These are phyloP conservation scores for Tapirus terrestris DNA, from an alignment of 2,113 vertebrate species.

Conservation along the genomic window DNA sequence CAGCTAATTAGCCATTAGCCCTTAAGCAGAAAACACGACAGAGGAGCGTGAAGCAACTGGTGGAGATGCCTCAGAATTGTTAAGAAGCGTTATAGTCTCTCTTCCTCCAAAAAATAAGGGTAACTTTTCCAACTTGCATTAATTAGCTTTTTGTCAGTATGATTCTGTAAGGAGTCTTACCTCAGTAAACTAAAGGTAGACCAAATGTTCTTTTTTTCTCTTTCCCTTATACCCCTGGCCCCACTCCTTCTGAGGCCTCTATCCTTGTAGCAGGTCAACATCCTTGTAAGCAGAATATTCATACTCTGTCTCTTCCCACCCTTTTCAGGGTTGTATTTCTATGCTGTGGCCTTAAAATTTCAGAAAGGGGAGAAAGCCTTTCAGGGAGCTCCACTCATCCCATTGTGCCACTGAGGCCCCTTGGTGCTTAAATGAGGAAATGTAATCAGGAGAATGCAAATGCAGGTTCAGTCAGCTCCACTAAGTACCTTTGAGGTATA, in stretches of 20 bases:
- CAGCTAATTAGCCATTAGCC: conserved; percentile 8
- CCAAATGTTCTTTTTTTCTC: neutral
- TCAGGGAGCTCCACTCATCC: neutral
- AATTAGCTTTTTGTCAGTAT: conserved; percentile 19
- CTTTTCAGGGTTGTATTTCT: conserved; percentile 27
- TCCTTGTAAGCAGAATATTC: neutral
- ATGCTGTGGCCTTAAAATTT: conserved; percentile 21
- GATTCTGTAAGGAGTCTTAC: neutral
- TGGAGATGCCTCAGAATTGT: neutral
- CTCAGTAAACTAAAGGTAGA: conserved; percentile 11
- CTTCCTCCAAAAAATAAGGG: neutral
- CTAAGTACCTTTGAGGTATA: neutral
- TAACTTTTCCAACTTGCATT: neutral
- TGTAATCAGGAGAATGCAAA: conserved; percentile 11
- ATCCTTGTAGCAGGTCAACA: neutral
- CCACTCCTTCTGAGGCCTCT: neutral
- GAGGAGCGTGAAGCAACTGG: neutral
- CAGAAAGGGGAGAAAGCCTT: neutral
- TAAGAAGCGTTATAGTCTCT: neutral
- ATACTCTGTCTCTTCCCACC: neutral
- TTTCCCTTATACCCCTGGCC: neutral
- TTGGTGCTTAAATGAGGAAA: neutral
- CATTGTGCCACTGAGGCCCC: neutral
- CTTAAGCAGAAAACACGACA: neutral
- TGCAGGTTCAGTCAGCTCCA: conserved; percentile 28